Evolutionary conservation across 2,797 vertebrate species (phyloP).

Genomic region (Gymnopithys bicolor): DNA sequence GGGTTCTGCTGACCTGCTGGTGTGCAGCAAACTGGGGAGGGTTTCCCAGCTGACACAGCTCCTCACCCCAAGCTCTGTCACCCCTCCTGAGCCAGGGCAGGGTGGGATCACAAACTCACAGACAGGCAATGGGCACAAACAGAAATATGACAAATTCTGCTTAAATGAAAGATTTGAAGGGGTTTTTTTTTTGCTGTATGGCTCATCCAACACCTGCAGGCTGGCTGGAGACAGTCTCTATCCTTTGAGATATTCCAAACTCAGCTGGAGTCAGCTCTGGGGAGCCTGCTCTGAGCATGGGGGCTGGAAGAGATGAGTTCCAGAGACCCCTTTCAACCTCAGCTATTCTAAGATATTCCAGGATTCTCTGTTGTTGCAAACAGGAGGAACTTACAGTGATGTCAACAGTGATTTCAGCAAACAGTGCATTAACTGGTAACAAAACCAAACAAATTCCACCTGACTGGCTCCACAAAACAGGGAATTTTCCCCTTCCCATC

Average conservation of each 20-base stretch:
- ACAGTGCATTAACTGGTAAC: background rate
- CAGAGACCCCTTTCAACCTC: background rate
- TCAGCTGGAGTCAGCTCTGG: background rate
- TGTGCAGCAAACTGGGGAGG: background rate
- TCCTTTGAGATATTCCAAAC: background rate
- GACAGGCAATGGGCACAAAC: background rate
- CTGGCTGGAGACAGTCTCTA: background rate
- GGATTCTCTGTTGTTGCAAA: background rate
- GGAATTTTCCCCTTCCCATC: background rate
- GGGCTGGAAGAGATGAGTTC: background rate
- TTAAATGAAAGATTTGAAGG: background rate
- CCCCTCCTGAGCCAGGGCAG: background rate
- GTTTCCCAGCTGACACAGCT: background rate
- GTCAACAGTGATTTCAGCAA: background rate
- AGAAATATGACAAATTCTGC: background rate
- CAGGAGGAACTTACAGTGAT: background rate
- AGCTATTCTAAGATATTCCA: background rate
- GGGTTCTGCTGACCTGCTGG: background rate
- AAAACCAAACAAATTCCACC: background rate
- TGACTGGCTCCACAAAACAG: background rate
- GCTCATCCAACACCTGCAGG: background rate
- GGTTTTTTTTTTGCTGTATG: background rate
- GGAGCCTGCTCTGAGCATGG: background rate
- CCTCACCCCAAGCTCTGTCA: background rate
- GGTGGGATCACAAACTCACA: background rate